Conservation (phyloP, 1,140 invertebrate species). For the Drosophila kikkawai region DNA sequence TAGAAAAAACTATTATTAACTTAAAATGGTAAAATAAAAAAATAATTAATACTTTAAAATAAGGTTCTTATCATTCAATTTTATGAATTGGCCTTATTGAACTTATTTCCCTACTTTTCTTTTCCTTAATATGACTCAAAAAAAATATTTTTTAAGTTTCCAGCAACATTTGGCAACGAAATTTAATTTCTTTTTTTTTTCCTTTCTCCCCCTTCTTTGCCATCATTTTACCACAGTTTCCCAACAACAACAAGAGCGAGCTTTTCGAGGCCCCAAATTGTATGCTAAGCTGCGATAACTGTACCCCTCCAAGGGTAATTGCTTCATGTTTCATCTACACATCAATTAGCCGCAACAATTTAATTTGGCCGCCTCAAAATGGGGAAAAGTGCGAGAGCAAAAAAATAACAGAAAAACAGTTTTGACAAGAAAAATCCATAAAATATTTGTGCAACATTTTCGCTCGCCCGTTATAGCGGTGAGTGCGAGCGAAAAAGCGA, state of each 20-base stretch:
- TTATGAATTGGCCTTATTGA: neutral
- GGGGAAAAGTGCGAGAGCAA: slow-evolving; percentile 37
- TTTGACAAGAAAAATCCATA: slow-evolving; percentile 76
- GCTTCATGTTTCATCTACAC: slow-evolving; percentile 63
- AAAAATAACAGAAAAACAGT: slow-evolving; percentile 22
- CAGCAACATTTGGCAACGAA: slow-evolving; percentile 3
- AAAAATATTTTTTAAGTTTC: slow-evolving; percentile 32
- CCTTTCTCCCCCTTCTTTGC: neutral
- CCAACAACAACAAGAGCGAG: neutral
- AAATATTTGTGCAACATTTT: slow-evolving; percentile 68
- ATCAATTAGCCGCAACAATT: slow-evolving; percentile 79
- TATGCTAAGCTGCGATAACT: slow-evolving; percentile 69
- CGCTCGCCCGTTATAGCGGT: neutral
- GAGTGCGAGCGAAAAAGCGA: slow-evolving; percentile 20
- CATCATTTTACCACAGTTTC: slow-evolving; percentile 1
- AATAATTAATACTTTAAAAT: no score
- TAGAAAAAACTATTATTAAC: neutral
- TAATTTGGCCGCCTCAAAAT: slow-evolving; percentile 61
- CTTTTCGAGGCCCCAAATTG: slow-evolving; percentile 58
- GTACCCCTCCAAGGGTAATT: slow-evolving; percentile 45
- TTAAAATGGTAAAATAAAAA: no score
- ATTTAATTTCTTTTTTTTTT: neutral
- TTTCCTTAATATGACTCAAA: neutral
- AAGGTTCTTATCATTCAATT: no score
- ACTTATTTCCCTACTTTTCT: neutral